Conservation (phyloP, 1,140 invertebrate genomes). For the Zophobas atratus region DNA sequence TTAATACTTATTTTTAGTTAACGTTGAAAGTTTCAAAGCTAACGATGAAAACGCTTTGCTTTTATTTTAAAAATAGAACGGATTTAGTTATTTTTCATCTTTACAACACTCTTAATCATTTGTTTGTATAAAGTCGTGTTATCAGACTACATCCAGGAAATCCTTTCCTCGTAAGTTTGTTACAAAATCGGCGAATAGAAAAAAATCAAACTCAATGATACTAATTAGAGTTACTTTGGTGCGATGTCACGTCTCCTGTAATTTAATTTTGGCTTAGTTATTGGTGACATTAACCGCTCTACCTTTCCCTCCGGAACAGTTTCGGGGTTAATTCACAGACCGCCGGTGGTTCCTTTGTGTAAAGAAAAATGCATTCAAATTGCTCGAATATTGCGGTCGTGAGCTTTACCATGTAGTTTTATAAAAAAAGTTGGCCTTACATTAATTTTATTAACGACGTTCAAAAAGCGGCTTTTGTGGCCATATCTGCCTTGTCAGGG, state of each 20-base stretch:
- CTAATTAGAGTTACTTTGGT: constrained; percentile 20
- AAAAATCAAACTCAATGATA: constrained; percentile 14
- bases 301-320: constrained; percentile 8
- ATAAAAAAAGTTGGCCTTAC: constrained; percentile 17
- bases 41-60: constrained; percentile 11
- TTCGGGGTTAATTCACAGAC: constrained; percentile 27
- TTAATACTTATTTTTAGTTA: constrained; percentile 34
- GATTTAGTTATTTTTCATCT: constrained; percentile 16
- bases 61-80: constrained; percentile 23
- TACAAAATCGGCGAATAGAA: constrained; percentile 2
- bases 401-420: background rate
- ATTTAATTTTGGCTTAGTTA: constrained; percentile 39
- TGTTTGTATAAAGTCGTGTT: background rate
- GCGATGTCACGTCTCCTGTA: constrained; percentile 32
- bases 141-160: constrained; percentile 1
- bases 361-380: constrained; percentile 18
- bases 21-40: constrained; percentile 33
- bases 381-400: constrained; percentile 5
- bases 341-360: constrained; percentile 26
- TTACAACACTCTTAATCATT: constrained; percentile 14
- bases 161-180: background rate
- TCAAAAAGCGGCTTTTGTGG: constrained; percentile 39
- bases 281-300: constrained; percentile 30
- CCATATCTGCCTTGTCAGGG: constrained; percentile 1
- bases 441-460: constrained; percentile 25